A percentile compares a stretch with the other conserved stretches of the same genome.
These are phyloP conservation scores for Oxyura jamaicensis DNA, from an alignment of 2,113 vertebrate species.

Conservation along the genomic window DNA sequence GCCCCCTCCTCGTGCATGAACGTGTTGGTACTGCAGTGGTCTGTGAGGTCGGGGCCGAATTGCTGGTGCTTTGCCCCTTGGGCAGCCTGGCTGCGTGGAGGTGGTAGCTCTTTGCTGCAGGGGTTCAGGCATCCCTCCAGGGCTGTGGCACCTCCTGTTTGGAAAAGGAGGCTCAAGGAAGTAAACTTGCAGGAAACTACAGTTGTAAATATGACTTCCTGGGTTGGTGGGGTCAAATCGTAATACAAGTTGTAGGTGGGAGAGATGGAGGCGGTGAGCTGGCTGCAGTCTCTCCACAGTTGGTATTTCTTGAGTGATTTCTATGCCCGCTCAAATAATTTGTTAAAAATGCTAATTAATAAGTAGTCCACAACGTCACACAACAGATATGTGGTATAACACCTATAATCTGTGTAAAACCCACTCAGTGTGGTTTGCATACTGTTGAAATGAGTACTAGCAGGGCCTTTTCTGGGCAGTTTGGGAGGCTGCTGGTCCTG, in stretches of 20 bases:
- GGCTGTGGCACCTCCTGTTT: not conserved
- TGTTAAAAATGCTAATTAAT: not conserved
- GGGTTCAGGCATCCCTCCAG: not conserved
- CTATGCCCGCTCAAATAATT: not conserved
- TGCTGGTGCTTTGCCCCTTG: not conserved
- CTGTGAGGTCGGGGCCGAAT: not conserved
- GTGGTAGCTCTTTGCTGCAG: not conserved
- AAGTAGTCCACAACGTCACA: not conserved
- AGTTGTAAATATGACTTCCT: not conserved
- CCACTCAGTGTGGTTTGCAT: not conserved
- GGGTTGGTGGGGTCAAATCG: not conserved
- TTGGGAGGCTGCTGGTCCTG: not conserved
- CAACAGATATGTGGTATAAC: not conserved
- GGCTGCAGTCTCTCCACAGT: not conserved
- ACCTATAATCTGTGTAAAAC: not conserved
- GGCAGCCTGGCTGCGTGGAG: not conserved
- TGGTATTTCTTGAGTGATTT: not conserved
- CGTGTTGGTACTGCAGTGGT: not conserved
- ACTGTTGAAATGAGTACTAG: not conserved
- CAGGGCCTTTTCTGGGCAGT: not conserved
- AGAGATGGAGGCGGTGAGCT: not conserved
- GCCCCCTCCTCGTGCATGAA: not conserved
- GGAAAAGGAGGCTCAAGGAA: not conserved
- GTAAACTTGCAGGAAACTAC: not conserved
- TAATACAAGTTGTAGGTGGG: not conserved